Percentiles rank a stretch among this genome's conserved stretches.
Conservation (phyloP, 2,113 vertebrate genomes). For the Scomber colias region DNA sequence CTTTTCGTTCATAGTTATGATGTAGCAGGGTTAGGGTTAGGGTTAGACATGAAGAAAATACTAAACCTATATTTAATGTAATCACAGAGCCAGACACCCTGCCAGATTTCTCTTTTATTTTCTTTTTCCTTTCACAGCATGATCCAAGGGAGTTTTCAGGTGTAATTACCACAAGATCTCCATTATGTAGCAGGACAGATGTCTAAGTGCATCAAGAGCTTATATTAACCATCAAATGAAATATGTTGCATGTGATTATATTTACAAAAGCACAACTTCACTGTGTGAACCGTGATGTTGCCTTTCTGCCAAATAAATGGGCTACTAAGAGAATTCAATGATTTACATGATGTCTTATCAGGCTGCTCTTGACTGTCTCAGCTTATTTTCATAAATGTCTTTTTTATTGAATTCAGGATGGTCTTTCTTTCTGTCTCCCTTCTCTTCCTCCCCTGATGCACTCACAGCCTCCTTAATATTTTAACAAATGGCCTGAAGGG, state of each 20-base stretch:
- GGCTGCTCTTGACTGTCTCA: background rate
- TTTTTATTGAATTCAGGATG: background rate
- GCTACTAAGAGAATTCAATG: background rate
- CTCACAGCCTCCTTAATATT: slow-evolving; percentile 21
- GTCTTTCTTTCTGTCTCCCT: background rate
- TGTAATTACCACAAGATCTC: slow-evolving; percentile 8
- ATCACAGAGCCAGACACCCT: slow-evolving; percentile 11
- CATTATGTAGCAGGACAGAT: slow-evolving; percentile 2
- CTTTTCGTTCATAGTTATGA: too few species aligned
- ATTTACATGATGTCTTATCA: background rate
- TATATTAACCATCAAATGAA: slow-evolving; percentile 22
- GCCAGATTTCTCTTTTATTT: background rate
- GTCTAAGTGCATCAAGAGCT: slow-evolving; percentile 29
- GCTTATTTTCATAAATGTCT: slow-evolving; percentile 3
- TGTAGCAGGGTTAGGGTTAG: too few species aligned
- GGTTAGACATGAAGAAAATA: too few species aligned
- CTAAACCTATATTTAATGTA: background rate
- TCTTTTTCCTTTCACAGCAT: background rate
- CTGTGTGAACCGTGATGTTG: background rate
- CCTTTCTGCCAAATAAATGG: slow-evolving; percentile 2
- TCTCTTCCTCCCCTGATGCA: background rate
- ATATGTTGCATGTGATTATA: slow-evolving; percentile 4
- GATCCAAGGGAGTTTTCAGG: background rate
- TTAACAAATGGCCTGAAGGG: slow-evolving; percentile 20
- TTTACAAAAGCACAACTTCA: slow-evolving; percentile 11